Evolutionary conservation across 2,113 vertebrate genomes (phyloP), one percentile per base, ranked within the genome.

Genomic region (Nothoprocta pentlandii): DNA sequence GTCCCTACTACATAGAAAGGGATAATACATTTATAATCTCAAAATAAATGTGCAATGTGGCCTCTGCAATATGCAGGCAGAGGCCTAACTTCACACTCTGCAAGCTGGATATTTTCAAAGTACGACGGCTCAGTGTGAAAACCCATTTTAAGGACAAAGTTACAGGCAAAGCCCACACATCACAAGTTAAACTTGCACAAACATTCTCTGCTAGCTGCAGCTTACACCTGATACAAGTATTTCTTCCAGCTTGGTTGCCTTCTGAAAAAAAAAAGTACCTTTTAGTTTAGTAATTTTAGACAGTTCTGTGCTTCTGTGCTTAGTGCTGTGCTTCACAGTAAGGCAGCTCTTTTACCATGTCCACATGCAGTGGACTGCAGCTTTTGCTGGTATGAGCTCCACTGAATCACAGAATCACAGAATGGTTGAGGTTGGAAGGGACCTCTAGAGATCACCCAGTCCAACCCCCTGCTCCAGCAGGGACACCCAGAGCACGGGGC

Each of bases 121-220:
- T 63, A 46, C 21, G 58, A 34, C 36, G 42, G 59, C 73, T 89
- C 13, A 67, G 34, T 58, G 42, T 77, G 71, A 90, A 89, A 91
- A 94, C 70, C 49, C 51, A 67, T 93, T 92, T 87, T 90, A 92
- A 89, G 79, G 83, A 77, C 67, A 17, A 74, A 91, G 61, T 89
- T 81, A 91, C 75, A 71, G 71, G 76, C 64, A 77, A 59, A 30
- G 42, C 87, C 75, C 39, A 53, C 59, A 74, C 46, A 54, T 49
- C 26, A 10, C 47, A 51, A 7, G 26, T 79, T 77, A 76, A 77
- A 85, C 10, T 81, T 85, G 67, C 36, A 76, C 51, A 58, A 82
- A 85, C 19, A 16, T 30, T 20, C n/a, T 34, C 44, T 73, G 41
- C 36, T 70, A 71, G 36, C 17, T 69, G 53, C 53, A 36, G 69